Conservation (phyloP, 2,888 invertebrate species). For the Prosopocoilus inquinatus region DNA sequence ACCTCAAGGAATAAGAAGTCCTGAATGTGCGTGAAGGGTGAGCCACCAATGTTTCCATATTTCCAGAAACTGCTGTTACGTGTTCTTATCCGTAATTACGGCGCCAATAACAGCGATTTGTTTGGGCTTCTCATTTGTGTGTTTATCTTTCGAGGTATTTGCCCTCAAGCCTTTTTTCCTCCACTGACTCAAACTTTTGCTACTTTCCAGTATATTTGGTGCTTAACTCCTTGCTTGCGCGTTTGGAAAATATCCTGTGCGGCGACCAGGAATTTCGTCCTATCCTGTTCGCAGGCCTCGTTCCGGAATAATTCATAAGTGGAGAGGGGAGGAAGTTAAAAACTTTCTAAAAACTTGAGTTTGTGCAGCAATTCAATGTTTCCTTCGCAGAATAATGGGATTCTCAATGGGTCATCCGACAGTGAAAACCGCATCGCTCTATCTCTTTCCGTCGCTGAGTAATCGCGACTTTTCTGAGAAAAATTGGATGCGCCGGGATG, state of each 20-base stretch:
- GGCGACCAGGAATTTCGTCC: constrained; percentile 58
- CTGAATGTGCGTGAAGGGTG: constrained; percentile 70
- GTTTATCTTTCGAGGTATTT: constrained; percentile 66
- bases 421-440: too few relatives aligned
- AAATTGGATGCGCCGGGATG: too few relatives aligned
- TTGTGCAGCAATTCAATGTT: too few relatives aligned
- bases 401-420: too few relatives aligned
- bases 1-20: constrained; percentile 66
- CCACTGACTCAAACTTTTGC: too few relatives aligned
- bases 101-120: constrained; percentile 68
- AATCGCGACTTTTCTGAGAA: too few relatives aligned
- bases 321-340: too few relatives aligned
- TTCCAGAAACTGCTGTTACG: constrained; percentile 68
- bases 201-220: constrained; percentile 70
- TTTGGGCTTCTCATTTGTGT: constrained; percentile 67
- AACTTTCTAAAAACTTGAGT: too few relatives aligned
- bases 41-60: constrained; percentile 64
- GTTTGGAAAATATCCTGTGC: constrained; percentile 67
- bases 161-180: background rate
- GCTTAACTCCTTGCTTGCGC: constrained; percentile 65
- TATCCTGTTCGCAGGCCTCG: constrained; percentile 60
- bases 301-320: too few relatives aligned
- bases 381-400: too few relatives aligned
- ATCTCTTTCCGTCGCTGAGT: too few relatives aligned
- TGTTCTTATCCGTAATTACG: constrained; percentile 62